phyloP scores from a whole-genome alignment of 2,888 invertebrate genomes.

The Ochropacha duplaris region DNA sequence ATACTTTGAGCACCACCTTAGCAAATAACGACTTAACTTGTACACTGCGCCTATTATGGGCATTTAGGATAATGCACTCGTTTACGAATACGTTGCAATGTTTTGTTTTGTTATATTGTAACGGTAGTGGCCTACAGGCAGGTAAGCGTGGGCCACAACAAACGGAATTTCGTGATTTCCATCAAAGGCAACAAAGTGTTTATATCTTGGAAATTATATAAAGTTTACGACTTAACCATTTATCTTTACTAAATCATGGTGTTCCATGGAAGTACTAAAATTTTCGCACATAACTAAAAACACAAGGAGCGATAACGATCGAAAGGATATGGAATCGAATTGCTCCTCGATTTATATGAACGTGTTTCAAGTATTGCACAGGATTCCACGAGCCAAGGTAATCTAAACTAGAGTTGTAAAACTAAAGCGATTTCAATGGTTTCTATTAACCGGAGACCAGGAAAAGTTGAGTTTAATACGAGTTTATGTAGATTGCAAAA shows the following conservation, averaged over 20 bases:
- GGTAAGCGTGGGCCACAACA: slow-evolving; percentile 34
- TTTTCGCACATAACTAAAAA: slow-evolving; percentile 17
- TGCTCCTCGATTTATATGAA: slow-evolving; percentile 39
- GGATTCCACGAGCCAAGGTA: slow-evolving; percentile 39
- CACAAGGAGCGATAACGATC: slow-evolving; percentile 27
- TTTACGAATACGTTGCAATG: slow-evolving; percentile 42
- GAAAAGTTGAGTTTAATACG: slow-evolving; percentile 28
- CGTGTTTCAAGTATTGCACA: slow-evolving; percentile 42
- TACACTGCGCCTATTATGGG: slow-evolving; percentile 39
- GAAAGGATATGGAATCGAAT: slow-evolving; percentile 22
- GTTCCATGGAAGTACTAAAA: not conserved
- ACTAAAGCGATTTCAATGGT: slow-evolving; percentile 44
- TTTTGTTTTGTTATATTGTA: slow-evolving; percentile 47
- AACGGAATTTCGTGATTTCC: slow-evolving; percentile 40
- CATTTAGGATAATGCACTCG: slow-evolving; percentile 61
- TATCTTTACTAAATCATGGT: not conserved
- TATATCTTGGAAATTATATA: slow-evolving; percentile 2
- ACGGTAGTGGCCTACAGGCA: slow-evolving; percentile 38
- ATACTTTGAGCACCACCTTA: slow-evolving; percentile 17
- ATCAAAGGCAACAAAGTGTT: slow-evolving; percentile 19
- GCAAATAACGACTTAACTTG: slow-evolving; percentile 37
- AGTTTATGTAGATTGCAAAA: slow-evolving; percentile 40
- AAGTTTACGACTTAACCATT: not conserved
- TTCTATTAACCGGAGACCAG: slow-evolving; percentile 47
- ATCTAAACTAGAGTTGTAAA: slow-evolving; percentile 55